These are phyloP conservation scores for Myotis findleyi DNA, from an alignment of 2,797 vertebrate genomes.

Conservation along the genomic window DNA sequence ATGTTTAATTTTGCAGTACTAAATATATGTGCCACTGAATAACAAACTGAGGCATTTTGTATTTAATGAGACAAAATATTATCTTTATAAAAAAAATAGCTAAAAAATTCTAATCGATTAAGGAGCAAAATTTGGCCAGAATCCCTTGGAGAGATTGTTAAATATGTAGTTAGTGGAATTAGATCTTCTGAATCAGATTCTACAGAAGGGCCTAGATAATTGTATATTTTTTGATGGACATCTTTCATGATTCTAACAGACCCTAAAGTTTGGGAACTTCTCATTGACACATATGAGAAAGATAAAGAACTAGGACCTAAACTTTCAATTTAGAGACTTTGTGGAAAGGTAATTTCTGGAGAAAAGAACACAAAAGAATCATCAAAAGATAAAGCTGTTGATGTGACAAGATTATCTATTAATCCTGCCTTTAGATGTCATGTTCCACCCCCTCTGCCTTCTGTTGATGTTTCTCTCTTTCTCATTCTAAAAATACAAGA, in stretches of 20 bases:
- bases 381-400: not conserved
- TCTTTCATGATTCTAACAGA: constrained; percentile 3
- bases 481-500: not conserved
- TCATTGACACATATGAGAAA: not conserved
- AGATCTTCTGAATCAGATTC: not conserved
- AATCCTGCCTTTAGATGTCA: not conserved
- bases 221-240: not conserved
- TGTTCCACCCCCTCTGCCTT: not conserved
- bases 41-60: not conserved
- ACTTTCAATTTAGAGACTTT: not conserved
- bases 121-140: not conserved
- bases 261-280: not conserved
- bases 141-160: not conserved
- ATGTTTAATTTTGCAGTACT: not conserved
- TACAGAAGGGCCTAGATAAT: too few species aligned
- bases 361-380: not conserved
- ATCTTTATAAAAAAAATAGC: not conserved
- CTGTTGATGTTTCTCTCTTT: not conserved
- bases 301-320: not conserved
- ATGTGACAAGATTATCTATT: not conserved
- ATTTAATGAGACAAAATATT: not conserved
- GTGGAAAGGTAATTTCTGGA: not conserved
- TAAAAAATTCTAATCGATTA: not conserved
- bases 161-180: not conserved
- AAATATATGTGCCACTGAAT: not conserved